A percentile compares a stretch with the other conserved stretches of the same genome.
These are phyloP conservation scores for Dendrophyllia cribrosa DNA, from an alignment of 64 coral and sea anemone species.

Conservation along the genomic window DNA sequence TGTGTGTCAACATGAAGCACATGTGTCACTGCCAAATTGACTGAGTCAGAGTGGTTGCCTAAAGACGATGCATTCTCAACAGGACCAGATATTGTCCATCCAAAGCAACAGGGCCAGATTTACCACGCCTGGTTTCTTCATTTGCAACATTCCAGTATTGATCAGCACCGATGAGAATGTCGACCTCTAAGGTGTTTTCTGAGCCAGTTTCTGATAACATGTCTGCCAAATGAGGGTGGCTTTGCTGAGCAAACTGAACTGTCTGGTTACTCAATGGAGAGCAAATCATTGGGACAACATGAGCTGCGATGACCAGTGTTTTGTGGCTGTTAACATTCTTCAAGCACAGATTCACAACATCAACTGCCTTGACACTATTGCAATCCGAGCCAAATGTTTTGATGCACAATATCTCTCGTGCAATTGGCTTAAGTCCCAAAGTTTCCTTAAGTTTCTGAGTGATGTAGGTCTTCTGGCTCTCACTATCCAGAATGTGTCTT, in stretches of 20 bases:
- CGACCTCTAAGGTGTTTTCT: constrained; percentile 7
- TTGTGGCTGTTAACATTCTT: constrained; percentile 8
- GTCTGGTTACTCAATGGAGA: constrained; percentile 58
- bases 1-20: too few relatives aligned
- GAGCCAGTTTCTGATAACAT: constrained; percentile 13
- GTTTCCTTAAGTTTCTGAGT: too few relatives aligned
- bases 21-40: too few relatives aligned
- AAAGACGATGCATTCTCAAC: constrained; percentile 5
- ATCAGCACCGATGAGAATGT: constrained; percentile 73
- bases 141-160: constrained; percentile 64
- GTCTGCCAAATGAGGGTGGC: constrained; percentile 52
- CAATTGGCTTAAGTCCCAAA: too few relatives aligned
- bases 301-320: constrained; percentile 14
- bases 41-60: too few relatives aligned
- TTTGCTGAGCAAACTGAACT: constrained; percentile 33
- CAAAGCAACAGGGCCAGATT: constrained; percentile 54
- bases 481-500: too few relatives aligned
- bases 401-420: too few relatives aligned
- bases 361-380: constrained; percentile 38
- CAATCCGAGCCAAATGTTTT: too few relatives aligned
- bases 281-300: constrained; percentile 72
- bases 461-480: too few relatives aligned
- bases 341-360: constrained; percentile 46
- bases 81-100: constrained; percentile 64
- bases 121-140: constrained; percentile 35